A percentile compares a stretch with the other conserved stretches of the same genome.
phyloP scores from a whole-genome alignment of 2,113 vertebrate genomes.

The Pelobates fuscus region DNA sequence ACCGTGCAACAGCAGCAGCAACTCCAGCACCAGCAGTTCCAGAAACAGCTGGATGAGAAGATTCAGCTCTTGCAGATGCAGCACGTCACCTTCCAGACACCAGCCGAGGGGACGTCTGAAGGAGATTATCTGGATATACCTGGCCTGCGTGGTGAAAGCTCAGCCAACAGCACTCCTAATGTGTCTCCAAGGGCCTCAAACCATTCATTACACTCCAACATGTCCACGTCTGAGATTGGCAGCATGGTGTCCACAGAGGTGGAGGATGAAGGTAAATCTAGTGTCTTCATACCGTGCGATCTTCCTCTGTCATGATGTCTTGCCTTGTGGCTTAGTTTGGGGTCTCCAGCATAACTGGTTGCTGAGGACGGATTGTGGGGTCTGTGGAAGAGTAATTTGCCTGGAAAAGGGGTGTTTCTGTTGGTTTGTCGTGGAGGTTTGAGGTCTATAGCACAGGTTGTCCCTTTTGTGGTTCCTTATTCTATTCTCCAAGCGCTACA shows the following conservation, averaged over 20 bases:
- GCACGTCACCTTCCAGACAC: constrained; percentile 76
- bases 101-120: constrained; percentile 67
- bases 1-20: constrained; percentile 88
- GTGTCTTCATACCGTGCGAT: background rate
- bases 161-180: constrained; percentile 85
- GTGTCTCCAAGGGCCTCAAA: constrained; percentile 89
- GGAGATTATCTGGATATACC: constrained; percentile 76
- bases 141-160: constrained; percentile 76
- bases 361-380: too few relatives aligned
- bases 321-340: background rate
- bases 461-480: too few relatives aligned
- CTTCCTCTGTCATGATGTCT: background rate
- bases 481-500: too few relatives aligned
- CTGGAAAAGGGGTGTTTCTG: too few relatives aligned
- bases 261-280: constrained; percentile 78
- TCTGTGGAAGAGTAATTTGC: too few relatives aligned
- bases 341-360: too few relatives aligned
- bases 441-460: too few relatives aligned
- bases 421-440: too few relatives aligned
- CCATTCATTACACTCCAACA: constrained; percentile 78
- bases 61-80: constrained; percentile 88
- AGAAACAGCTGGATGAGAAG: constrained; percentile 88
- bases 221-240: constrained; percentile 78
- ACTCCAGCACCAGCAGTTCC: constrained; percentile 89
- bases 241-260: constrained; percentile 77